Evolutionary conservation across 2,888 invertebrate genomes (phyloP), one percentile per base, ranked within the genome.

Genomic region (Icerya purchasi): DNA sequence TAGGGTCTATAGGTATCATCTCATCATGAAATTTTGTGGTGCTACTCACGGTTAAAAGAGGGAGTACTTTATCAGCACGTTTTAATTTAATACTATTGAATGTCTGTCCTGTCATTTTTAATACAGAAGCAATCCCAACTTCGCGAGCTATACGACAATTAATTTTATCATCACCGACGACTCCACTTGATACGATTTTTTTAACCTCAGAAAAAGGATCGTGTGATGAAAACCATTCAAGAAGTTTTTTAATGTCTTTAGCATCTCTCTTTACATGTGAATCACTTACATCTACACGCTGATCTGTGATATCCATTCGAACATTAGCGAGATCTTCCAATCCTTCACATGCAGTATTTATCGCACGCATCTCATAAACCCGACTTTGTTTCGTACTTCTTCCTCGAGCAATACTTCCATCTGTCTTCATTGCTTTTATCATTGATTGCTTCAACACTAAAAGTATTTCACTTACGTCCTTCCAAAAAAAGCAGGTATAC

Each of bases 191-290:
- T 61, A 69, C 64, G 51, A 69, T 62, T 51, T 66, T 63, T 62
- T 65, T 60, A 49, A 63, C 64, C 53, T 64, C 62, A 61, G 66
- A 66, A 65, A 68, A 69, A 57, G 67, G 68, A 63, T 68, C 61
- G 64, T 67, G 66, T 23, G 62, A 64, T 55, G 14, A 36, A 36
- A 36, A 36, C 14, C 36, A 36, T 14, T 36, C 36, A 5, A 36
- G 14, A 36, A 36, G 36, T 36, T 36, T 36, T 36, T 36, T 36
- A 36, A 36, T 36, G 36, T 36, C 14, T 36, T 36, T 5, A 36
- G 14, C 36, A 36, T 14, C 36, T 8, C 14, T 36, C 36, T 36
- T 36, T 36, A 36, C 36, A 8, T 14, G 36, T 36, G 36, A 36
- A 36, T 36, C 36, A 36, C 14, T 36, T 36, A 36, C 36, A 36